Evolutionary conservation across 2,113 vertebrate species (phyloP).

Genomic region (Ictalurus furcatus): DNA sequence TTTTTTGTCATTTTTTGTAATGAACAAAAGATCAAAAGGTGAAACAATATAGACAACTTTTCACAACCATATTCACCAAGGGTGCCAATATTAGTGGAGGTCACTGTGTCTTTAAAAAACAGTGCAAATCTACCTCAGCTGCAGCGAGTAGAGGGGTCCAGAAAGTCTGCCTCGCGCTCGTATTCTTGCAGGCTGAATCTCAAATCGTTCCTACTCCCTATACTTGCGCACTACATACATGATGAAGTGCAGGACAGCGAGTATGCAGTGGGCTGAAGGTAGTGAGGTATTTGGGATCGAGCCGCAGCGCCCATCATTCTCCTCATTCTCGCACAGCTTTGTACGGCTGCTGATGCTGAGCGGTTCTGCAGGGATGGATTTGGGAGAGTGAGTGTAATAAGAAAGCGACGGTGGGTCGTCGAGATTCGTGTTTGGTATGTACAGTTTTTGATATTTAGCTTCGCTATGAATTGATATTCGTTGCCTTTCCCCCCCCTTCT

Average conservation of each 20-base stretch:
- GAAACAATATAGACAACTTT: too few species aligned
- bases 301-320: background rate
- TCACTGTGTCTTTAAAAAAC: background rate
- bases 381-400: slow-evolving; percentile 53
- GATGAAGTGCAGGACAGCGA: background rate
- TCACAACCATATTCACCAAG: too few species aligned
- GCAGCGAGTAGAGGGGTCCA: background rate
- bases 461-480: background rate
- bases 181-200: background rate
- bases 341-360: slow-evolving; percentile 73
- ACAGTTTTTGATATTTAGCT: background rate
- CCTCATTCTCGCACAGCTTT: slow-evolving; percentile 57
- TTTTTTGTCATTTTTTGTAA: too few species aligned
- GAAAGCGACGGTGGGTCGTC: slow-evolving; percentile 44
- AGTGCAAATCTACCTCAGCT: background rate
- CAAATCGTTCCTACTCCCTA: background rate
- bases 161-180: background rate
- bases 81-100: background rate
- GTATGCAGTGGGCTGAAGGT: background rate
- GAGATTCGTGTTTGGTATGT: slow-evolving; percentile 64
- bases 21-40: too few species aligned
- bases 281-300: background rate
- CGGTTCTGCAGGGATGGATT: slow-evolving; percentile 25
- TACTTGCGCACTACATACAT: background rate
- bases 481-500: background rate